Base-by-base conservation (phyloP, 2,113 vertebrate genomes). In the Ctenomys sociabilis region DNA sequence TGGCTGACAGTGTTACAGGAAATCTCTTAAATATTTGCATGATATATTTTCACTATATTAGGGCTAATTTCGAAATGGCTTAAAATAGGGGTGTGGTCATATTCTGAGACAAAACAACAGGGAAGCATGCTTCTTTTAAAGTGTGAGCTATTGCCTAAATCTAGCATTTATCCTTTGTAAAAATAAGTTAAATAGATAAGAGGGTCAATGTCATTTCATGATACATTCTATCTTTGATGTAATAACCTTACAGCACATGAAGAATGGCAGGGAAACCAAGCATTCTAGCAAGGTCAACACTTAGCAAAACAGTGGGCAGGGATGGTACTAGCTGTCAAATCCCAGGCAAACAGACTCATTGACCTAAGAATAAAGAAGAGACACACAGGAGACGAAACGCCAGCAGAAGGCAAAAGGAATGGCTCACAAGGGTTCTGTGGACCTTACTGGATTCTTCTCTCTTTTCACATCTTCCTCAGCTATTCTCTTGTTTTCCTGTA, bases 361-460 rank as follows among this genome's bases (percentile, higher is more conserved):
- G 90, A 68, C 80, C 95, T 66, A 86, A 54, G 45, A 90, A 93
- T 37, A 89, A 59, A 35, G 40, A 45, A 45, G 43, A 49, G 75
- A 43, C 73, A 45, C 30, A 96, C 63, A 88, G 86, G 52, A 82
- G 70, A 37, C 10, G 3, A 1, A 86, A 68, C 26, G 57, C 7
- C 64, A 88, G 81, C 75, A 78, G 87, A 82, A 89, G 90, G 75
- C 63, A 83, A 94, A 93, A 93, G 85, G 85, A 72, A 61, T 54
- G 82, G 90, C 81, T 95, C 90, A 77, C 49, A 59, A 90, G 93
- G 90, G 75, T 87, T 97, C 95, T 97, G 97, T 96, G 96, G 93
- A 92, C 35, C 95, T 82, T 90, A 63, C 84, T 24, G 32, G 80
- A 21, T 88, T 88, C 68, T 95, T 75, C 37, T 85, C 80, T 83